Conservation (phyloP, 2,113 vertebrate species). For the Hystrix brachyura region DNA sequence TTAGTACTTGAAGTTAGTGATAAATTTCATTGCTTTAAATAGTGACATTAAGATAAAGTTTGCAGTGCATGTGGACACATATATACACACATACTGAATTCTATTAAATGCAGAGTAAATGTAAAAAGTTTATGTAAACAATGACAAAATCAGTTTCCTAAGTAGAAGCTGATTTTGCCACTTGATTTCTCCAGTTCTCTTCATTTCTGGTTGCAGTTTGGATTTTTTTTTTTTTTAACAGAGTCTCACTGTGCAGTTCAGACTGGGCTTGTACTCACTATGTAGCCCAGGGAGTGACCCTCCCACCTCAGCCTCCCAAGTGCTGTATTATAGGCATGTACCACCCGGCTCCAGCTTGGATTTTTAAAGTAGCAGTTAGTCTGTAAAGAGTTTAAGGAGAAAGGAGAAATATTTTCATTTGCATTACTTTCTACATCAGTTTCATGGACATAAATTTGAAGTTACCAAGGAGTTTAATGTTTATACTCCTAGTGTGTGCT, state of each 20-base stretch:
- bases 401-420: background rate
- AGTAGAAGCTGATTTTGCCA: background rate
- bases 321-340: too few species aligned
- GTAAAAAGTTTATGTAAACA: background rate
- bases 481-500: background rate
- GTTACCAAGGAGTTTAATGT: background rate
- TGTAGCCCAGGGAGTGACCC: too few species aligned
- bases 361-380: background rate
- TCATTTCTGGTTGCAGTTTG: background rate
- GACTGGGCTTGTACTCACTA: too few species aligned
- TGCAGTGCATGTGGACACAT: background rate
- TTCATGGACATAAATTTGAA: constrained; percentile 15
- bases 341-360: too few species aligned
- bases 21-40: constrained; percentile 35
- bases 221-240: background rate
- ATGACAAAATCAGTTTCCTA: background rate
- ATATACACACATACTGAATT: background rate
- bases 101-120: constrained; percentile 12
- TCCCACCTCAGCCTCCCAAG: too few species aligned
- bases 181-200: background rate
- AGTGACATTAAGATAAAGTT: background rate
- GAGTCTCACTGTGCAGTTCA: too few species aligned
- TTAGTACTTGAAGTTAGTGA: background rate
- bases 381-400: background rate
- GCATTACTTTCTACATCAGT: background rate